Evolutionary conservation across 1,140 invertebrate species (phyloP).

Genomic region (Brachionus koreanus): DNA sequence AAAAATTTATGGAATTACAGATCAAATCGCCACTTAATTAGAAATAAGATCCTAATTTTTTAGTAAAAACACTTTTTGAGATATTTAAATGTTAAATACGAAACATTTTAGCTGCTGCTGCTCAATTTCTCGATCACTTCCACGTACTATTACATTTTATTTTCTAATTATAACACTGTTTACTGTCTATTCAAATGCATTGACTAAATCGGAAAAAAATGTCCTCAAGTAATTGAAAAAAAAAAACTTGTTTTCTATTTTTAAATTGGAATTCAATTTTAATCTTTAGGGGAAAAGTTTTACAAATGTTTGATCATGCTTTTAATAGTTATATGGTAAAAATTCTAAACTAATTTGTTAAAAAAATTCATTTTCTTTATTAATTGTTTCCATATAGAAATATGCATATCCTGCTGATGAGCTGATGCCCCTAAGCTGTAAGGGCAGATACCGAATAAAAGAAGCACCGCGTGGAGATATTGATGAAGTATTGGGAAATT

Average conservation of each 20-base stretch:
- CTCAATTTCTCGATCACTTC: not conserved
- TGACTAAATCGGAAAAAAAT: slow-evolving; percentile 33
- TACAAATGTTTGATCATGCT: slow-evolving; percentile 96
- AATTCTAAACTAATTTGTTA: slow-evolving; percentile 44
- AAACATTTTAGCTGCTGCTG: not conserved
- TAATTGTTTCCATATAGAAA: slow-evolving; percentile 50
- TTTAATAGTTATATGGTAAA: slow-evolving; percentile 87
- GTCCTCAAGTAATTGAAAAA: not conserved
- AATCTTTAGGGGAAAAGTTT: slow-evolving; percentile 70
- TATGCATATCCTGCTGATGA: slow-evolving; percentile 96
- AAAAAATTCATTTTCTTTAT: slow-evolving; percentile 34
- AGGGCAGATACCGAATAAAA: slow-evolving; percentile 73
- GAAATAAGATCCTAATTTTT: not conserved
- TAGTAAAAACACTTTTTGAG: not conserved
- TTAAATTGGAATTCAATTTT: not conserved
- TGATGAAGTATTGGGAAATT: slow-evolving; percentile 92
- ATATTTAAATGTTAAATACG: slow-evolving; percentile 2
- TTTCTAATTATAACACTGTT: not conserved
- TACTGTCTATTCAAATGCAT: not conserved
- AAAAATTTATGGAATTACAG: not conserved
- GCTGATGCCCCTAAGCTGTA: slow-evolving; percentile 91
- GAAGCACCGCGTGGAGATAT: slow-evolving; percentile 86
- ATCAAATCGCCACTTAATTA: not conserved
- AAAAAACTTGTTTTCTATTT: not conserved
- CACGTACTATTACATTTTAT: not conserved